phyloP scores from a whole-genome alignment of 2,888 invertebrate genomes.

The Lochmaea capreae region DNA sequence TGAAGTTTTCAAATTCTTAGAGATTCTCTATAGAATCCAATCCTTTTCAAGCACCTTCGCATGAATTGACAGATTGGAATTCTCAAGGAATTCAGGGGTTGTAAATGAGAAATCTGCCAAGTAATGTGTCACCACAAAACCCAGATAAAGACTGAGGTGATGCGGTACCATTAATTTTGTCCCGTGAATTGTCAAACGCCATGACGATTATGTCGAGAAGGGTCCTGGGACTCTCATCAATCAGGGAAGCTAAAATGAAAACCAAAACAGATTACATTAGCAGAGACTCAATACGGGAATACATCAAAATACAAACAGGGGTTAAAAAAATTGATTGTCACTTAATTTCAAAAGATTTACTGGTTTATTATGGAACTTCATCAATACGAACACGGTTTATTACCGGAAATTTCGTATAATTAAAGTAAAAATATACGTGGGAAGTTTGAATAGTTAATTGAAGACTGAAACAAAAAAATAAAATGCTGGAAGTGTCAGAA shows the following conservation, averaged over 20 bases:
- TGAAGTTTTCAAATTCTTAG: constrained; percentile 8
- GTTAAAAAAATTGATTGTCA: constrained; percentile 31
- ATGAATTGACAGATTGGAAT: constrained; percentile 27
- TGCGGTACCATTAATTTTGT: constrained; percentile 54
- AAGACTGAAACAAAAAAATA: too few species aligned
- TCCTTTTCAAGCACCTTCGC: background rate
- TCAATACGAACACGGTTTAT: background rate
- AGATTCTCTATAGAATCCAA: background rate
- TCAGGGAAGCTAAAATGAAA: constrained; percentile 43
- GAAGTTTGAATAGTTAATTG: too few species aligned
- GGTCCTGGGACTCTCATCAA: constrained; percentile 51
- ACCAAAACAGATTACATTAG: constrained; percentile 31
- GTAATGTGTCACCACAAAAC: constrained; percentile 37
- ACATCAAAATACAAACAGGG: constrained; percentile 25
- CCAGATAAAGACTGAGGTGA: constrained; percentile 54
- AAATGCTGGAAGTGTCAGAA: too few species aligned
- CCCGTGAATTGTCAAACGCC: constrained; percentile 55
- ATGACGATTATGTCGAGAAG: constrained; percentile 55
- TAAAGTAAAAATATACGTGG: too few species aligned
- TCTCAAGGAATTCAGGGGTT: constrained; percentile 23
- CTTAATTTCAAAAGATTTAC: constrained; percentile 31
- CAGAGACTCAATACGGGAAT: constrained; percentile 16
- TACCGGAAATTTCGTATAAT: background rate
- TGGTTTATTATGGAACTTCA: background rate
- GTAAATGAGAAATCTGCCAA: constrained; percentile 33